Conservation (phyloP, 1,140 invertebrate species). For the Hermatobates lingyangjiaoensis region DNA sequence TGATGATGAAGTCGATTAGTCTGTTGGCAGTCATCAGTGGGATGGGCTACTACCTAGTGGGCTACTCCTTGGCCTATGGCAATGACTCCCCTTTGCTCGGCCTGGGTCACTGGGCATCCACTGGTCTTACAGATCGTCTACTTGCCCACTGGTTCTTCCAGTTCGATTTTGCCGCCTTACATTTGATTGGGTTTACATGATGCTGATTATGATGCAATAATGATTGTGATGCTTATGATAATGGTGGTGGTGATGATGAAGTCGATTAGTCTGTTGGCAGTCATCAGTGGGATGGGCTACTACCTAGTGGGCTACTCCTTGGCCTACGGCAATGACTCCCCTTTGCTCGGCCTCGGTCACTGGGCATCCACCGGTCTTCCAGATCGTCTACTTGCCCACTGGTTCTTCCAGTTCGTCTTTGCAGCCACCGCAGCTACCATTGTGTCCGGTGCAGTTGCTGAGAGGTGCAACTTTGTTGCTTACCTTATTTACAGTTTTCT, state of each 20-base stretch:
- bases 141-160: constrained; percentile 29
- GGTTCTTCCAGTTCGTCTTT: constrained; percentile 34
- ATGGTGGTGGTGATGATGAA: no score
- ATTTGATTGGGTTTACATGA: not conserved
- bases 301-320: constrained; percentile 35
- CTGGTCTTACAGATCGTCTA: constrained; percentile 10
- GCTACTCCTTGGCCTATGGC: constrained; percentile 33
- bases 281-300: constrained; percentile 30
- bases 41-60: constrained; percentile 33
- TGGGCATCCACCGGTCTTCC: constrained; percentile 17
- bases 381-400: constrained; percentile 16
- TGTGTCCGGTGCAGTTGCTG: constrained; percentile 35
- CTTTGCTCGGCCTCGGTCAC: constrained; percentile 19
- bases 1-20: no score
- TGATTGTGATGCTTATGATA: no score
- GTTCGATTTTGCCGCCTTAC: constrained; percentile 31
- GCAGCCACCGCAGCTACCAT: constrained; percentile 31
- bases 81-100: constrained; percentile 20
- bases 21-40: constrained; percentile 31
- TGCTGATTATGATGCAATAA: not conserved
- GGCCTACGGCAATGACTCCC: constrained; percentile 26
- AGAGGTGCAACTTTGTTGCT: constrained; percentile 33
- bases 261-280: no score
- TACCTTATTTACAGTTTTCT: constrained; percentile 35
- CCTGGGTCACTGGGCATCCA: constrained; percentile 15